Base-by-base conservation (phyloP, 2,888 invertebrate genomes). In the Allygus modestus region DNA sequence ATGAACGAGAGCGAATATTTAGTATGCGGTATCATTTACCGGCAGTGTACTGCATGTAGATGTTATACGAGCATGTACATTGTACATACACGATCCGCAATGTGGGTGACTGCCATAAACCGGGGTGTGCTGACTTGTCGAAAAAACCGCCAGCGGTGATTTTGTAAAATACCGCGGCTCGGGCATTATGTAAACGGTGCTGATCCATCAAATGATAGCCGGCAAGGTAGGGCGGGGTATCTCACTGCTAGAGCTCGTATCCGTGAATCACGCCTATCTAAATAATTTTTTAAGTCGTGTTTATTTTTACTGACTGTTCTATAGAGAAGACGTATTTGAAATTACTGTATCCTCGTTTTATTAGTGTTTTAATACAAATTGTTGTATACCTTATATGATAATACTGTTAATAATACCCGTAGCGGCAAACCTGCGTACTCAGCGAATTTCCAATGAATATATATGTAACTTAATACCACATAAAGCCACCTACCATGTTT, bases 161-260 rank as follows among this genome's bases (percentile, higher is more conserved):
- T 77, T 77, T 77, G 77, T 77, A 77, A 77, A 77, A 77, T 51
- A 77, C 46, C 77, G 28, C 43, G 41, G 20, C n/a, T 37, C 31
- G 41, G 69, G 28, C 28, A 28, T 46, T 28, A 51, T 79, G 73
- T 73, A 41, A 79, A 31, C 79, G 33, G 28, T 4, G 31, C 58
- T 54, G 79, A 79, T 79, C 79, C 58, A 79, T 79, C 79, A 79
- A 79, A 79, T 51, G 79, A 79, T 79, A 79, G 77, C 26, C n/a
- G 23, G n/a, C n/a, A n/a, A n/a, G 58, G 58, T 33, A 26, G 51
- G 79, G 79, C 11, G 33, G 20, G 58, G 58, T 28, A 9, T 17
- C 65, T 26, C 31, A 28, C 23, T 1, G 58, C 4, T 15, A n/a
- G n/a, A 5, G 51, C 51, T n/a, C 58, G 58, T 12, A 20, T 20